These are phyloP conservation scores for Pecten maximus DNA, from an alignment of 2,888 invertebrate species.

Conservation along the genomic window DNA sequence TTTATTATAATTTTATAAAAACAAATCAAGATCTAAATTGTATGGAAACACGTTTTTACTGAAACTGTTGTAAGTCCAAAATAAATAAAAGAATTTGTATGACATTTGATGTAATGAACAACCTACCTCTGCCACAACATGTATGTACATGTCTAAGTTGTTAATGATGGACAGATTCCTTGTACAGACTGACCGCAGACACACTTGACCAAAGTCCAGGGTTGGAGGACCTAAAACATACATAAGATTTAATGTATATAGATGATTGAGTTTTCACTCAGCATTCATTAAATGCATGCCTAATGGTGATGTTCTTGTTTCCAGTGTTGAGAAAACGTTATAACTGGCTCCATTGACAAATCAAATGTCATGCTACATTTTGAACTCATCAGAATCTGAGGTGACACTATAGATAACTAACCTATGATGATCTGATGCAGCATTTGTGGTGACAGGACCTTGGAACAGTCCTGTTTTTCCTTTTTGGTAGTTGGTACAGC, in stretches of 20 bases:
- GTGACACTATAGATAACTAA: conserved; percentile 58
- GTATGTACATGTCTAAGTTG: conserved; percentile 80
- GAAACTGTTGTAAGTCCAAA: neutral
- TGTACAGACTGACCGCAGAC: conserved; percentile 79
- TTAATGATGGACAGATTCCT: conserved; percentile 80
- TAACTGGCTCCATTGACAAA: no score
- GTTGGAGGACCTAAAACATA: conserved; percentile 77
- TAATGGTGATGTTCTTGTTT: no score
- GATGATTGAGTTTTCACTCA: no score
- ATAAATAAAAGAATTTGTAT: neutral
- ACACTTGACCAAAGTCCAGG: conserved; percentile 81
- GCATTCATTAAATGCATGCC: no score
- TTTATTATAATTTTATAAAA: no score
- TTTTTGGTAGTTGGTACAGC: conserved; percentile 79
- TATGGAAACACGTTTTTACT: neutral
- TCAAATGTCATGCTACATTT: no score
- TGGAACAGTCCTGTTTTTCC: conserved; percentile 80
- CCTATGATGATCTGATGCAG: conserved; percentile 81
- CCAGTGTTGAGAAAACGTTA: no score
- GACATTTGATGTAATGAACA: neutral
- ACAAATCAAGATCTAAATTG: no score
- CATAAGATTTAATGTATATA: neutral
- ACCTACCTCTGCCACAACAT: conserved; percentile 80
- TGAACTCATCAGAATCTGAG: no score
- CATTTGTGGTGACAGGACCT: conserved; percentile 78